A percentile compares a stretch with the other conserved stretches of the same genome.
phyloP scores from a whole-genome alignment of 2,797 vertebrate species.

The Hippoglossus hippoglossus region DNA sequence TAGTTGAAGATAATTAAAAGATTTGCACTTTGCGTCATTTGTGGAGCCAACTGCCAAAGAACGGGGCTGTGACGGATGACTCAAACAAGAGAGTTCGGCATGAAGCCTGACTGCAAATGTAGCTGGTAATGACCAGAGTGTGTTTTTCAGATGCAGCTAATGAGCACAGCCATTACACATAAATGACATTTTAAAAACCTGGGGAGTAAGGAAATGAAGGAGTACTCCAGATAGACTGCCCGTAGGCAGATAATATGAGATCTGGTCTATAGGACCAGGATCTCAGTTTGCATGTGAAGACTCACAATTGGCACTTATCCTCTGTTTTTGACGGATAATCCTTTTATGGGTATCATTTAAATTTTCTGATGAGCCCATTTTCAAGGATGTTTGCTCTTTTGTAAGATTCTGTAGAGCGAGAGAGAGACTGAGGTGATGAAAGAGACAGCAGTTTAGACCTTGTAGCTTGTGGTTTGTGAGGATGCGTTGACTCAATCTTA shows the following conservation, averaged over 20 bases:
- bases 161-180: constrained; percentile 83
- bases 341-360: constrained; percentile 18
- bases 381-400: not conserved
- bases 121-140: constrained; percentile 78
- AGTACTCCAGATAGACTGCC: constrained; percentile 51
- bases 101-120: constrained; percentile 77
- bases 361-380: constrained; percentile 14
- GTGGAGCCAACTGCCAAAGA: constrained; percentile 64
- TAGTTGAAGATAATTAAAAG: constrained; percentile 77
- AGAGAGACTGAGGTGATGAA: not conserved
- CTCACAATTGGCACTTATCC: constrained; percentile 3
- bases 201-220: constrained; percentile 66
- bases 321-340: constrained; percentile 32
- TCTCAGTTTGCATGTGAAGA: constrained; percentile 23
- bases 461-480: not conserved
- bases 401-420: not conserved
- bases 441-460: constrained; percentile 1
- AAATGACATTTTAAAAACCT: constrained; percentile 83
- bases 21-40: constrained; percentile 72
- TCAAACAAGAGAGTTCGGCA: constrained; percentile 66
- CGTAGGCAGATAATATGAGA: constrained; percentile 51
- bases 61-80: constrained; percentile 73
- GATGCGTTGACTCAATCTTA: constrained; percentile 8
- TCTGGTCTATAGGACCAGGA: constrained; percentile 60
- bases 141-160: constrained; percentile 81